phyloP scores from a whole-genome alignment of 2,888 invertebrate species.

The Loripinus fragilis region DNA sequence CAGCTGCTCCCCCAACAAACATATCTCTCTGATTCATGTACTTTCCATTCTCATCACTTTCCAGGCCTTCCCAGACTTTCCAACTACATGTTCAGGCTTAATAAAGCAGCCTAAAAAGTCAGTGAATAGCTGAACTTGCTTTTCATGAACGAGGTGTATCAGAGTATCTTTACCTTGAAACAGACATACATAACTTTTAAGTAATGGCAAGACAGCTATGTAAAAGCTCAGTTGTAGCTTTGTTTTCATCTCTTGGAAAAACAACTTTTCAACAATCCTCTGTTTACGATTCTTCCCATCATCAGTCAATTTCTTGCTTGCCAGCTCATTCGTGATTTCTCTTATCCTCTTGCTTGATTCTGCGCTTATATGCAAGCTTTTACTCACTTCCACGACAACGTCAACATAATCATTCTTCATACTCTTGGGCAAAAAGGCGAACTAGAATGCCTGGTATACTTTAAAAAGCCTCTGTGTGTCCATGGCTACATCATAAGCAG shows the following conservation, averaged over 20 bases:
- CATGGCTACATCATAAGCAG: slow-evolving; percentile 53
- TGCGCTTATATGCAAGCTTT: neutral
- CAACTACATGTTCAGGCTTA: slow-evolving; percentile 3
- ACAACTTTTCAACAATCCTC: neutral
- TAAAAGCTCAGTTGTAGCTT: slow-evolving; percentile 3
- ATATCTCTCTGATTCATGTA: neutral
- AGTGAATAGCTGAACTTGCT: neutral
- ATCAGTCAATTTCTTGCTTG: neutral
- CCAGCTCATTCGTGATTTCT: neutral
- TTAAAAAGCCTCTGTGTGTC: slow-evolving; percentile 52
- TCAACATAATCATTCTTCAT: neutral
- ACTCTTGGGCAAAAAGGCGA: slow-evolving; percentile 1
- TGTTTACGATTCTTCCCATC: slow-evolving; percentile 9
- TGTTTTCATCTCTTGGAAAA: neutral
- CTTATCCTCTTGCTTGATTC: neutral
- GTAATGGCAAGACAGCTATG: neutral
- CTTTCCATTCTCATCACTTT: neutral
- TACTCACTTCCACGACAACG: neutral
- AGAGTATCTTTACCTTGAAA: neutral
- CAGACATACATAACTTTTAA: slow-evolving; percentile 1
- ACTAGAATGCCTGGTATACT: slow-evolving; percentile 52
- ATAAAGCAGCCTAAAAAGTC: neutral
- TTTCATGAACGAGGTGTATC: neutral
- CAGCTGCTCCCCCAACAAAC: neutral
- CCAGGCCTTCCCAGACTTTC: neutral